Percentiles rank a stretch among this genome's conserved stretches.
Conservation (phyloP, 2,113 vertebrate species). For the Pholis gunnellus region DNA sequence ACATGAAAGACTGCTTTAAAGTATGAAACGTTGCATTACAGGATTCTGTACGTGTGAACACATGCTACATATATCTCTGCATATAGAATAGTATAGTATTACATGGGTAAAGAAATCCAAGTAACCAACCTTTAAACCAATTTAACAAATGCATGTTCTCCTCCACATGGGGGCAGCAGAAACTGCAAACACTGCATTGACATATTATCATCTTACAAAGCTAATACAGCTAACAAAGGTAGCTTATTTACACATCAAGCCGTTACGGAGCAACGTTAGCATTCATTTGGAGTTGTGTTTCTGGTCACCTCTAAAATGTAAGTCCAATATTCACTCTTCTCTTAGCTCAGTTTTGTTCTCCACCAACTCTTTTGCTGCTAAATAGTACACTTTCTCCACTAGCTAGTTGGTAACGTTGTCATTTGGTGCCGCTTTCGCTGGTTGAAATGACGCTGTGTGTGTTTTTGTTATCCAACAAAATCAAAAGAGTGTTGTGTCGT, state of each 20-base stretch:
- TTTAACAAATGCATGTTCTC: not conserved
- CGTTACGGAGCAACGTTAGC: not conserved
- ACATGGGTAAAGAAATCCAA: not conserved
- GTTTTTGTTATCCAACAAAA: not conserved
- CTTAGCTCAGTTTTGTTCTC: not conserved
- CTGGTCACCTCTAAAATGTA: not conserved
- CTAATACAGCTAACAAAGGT: not conserved
- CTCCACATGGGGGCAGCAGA: not conserved
- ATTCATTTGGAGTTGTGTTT: not conserved
- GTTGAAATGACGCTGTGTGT: not conserved
- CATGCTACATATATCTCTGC: not conserved
- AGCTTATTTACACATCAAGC: not conserved
- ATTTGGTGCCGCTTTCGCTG: not conserved
- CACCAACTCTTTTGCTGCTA: not conserved
- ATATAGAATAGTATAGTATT: not conserved
- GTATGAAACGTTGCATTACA: not conserved
- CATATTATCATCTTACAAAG: not conserved
- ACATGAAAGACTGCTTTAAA: constrained; percentile 28
- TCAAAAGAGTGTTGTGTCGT: not conserved
- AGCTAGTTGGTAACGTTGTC: not conserved
- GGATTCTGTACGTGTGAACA: not conserved
- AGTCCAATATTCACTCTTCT: not conserved
- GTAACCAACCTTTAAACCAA: not conserved
- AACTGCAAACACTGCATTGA: not conserved
- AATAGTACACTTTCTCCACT: not conserved